Evolutionary conservation across 2,888 invertebrate species (phyloP), one percentile per base, ranked within the genome.

Genomic region (Andrena hattorfiana): DNA sequence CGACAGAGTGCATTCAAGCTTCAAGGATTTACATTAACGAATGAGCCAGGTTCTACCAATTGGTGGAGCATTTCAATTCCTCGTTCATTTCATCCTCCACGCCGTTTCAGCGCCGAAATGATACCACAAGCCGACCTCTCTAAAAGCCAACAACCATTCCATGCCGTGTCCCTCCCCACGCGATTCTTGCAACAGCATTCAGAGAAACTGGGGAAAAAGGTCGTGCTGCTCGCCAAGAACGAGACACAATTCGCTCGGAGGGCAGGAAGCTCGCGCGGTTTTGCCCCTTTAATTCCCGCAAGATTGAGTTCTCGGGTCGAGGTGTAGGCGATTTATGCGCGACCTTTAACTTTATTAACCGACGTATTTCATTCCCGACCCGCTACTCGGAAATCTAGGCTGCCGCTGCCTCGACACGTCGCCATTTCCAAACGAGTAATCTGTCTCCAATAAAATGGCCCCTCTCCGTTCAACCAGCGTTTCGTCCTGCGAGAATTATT

Each of bases 321-420:
- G 56, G 23, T 56, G 23, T 6, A n/a, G 16, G 51, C 80, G 74
- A 84, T 82, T 83, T 79, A 79, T 74, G 71, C 48, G 64, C n/a
- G 79, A 83, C 84, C 70, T 83, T 84, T 80, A 67, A 74, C 74
- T 73, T 77, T 74, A 80, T 85, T 71, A 76, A 66, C 62, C 64
- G 32, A 54, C 71, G 59, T 63, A 54, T 73, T 32, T 77, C 76
- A 49, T 64, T 26, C 48, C 30, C 28, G 10, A 28, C 7, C 42
- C 48, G 6, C 28, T 5, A 20, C 32, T 16, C 56, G 56, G 49
- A 49, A 49, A 79, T 59, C 35, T 26, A 51, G 35, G 30, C 63
- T 77, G 77, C 74, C 81, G 56, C 77, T 78, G 70, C 66, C 54
- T 54, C 26, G 23, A 32, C 13, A 42, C 64, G 60, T 66, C 26